Percentiles rank a stretch among this genome's conserved stretches.
Evolutionary conservation across 2,113 vertebrate genomes (phyloP).

Genomic region (Gasterosteus aculeatus): DNA sequence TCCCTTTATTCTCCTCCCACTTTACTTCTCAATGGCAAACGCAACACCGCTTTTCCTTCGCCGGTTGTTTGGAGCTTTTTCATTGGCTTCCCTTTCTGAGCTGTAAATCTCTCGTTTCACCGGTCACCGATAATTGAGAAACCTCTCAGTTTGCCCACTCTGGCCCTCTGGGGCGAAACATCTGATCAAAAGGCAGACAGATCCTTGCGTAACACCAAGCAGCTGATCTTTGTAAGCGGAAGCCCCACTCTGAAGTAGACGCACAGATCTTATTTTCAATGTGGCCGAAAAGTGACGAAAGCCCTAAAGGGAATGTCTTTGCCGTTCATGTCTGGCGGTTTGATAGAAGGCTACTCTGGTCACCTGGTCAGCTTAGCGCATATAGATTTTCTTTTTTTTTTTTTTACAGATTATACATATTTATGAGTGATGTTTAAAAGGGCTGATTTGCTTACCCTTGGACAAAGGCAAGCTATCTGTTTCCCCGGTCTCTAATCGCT

Average conservation of each 20-base stretch:
- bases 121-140: slow-evolving; percentile 61
- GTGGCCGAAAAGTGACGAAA: not conserved
- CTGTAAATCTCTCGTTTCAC: slow-evolving; percentile 22
- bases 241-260: not conserved
- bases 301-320: not conserved
- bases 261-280: slow-evolving; percentile 27
- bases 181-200: slow-evolving; percentile 45
- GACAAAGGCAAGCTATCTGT: not conserved
- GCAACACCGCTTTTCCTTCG: slow-evolving; percentile 10
- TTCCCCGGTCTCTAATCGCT: not conserved
- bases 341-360: not conserved
- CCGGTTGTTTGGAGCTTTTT: slow-evolving; percentile 41
- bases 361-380: not conserved
- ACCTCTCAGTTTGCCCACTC: slow-evolving; percentile 57
- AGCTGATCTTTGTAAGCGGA: slow-evolving; percentile 41
- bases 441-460: not conserved
- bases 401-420: too few relatives aligned
- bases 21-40: slow-evolving; percentile 44
- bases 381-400: not conserved
- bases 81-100: slow-evolving; percentile 21
- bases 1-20: slow-evolving; percentile 45
- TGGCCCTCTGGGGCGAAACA: slow-evolving; percentile 47
- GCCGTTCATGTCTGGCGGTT: not conserved
- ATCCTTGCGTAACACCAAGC: slow-evolving; percentile 45
- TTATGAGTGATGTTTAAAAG: not conserved